phyloP scores from a whole-genome alignment of 2,888 invertebrate genomes.

The Caenorhabditis sp. region DNA sequence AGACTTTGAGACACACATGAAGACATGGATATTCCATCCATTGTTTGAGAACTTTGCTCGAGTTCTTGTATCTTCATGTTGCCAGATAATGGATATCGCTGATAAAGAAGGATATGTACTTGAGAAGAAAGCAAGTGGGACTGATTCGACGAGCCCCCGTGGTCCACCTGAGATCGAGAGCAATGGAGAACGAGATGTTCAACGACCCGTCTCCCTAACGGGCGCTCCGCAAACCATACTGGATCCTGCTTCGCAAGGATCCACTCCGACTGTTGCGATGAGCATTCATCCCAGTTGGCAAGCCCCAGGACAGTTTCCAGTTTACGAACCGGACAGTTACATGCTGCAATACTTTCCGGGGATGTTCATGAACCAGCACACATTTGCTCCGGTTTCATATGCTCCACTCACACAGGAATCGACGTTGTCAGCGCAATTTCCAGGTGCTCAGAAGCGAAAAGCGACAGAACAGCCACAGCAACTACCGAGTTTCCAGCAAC shows the following conservation, averaged over 20 bases:
- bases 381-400: background rate
- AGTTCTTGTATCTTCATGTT: constrained; percentile 27
- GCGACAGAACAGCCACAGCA: constrained; percentile 8
- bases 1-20: constrained; percentile 29
- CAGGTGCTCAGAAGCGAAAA: background rate
- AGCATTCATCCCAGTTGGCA: constrained; percentile 25
- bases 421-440: background rate
- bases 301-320: background rate
- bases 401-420: background rate
- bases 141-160: background rate
- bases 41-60: constrained; percentile 27
- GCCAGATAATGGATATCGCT: constrained; percentile 32
- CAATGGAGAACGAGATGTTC: background rate
- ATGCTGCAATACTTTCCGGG: background rate
- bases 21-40: constrained; percentile 32
- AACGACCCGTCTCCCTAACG: constrained; percentile 3
- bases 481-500: background rate
- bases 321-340: background rate
- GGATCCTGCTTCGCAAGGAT: background rate
- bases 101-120: background rate
- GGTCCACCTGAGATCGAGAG: background rate
- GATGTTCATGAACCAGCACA: background rate
- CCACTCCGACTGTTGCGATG: background rate
- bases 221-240: background rate
- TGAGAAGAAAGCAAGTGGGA: background rate